phyloP scores from a whole-genome alignment of 2,888 invertebrate species.

The Malacosoma neustria region DNA sequence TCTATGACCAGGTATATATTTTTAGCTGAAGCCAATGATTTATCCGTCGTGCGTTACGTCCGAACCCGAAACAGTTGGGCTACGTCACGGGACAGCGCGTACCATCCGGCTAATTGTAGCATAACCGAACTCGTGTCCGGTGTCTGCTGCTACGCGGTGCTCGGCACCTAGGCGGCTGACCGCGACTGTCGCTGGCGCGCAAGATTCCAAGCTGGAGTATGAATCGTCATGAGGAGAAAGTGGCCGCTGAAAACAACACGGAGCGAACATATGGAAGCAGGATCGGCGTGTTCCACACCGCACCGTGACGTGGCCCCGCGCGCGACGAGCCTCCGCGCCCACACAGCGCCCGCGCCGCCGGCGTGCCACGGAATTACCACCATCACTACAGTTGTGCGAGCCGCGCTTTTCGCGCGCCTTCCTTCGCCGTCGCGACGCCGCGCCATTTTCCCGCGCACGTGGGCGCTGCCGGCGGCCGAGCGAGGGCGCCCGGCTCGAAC shows the following conservation, averaged over 20 bases:
- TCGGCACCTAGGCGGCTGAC: conserved; percentile 17
- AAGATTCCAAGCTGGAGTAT: conserved; percentile 50
- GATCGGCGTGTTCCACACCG: conserved; percentile 21
- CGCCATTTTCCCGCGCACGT: conserved; percentile 74
- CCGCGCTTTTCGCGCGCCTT: conserved; percentile 70
- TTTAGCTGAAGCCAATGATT: conserved; percentile 53
- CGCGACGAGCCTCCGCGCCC: conserved; percentile 63
- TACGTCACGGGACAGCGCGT: conserved; percentile 65
- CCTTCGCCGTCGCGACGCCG: conserved; percentile 64
- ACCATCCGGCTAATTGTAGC: conserved; percentile 62
- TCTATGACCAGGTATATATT: conserved; percentile 48
- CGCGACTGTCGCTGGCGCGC: conserved; percentile 23
- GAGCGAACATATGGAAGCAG: conserved; percentile 14
- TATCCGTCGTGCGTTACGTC: conserved; percentile 53
- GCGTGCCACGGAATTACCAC: conserved; percentile 35
- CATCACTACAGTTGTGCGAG: conserved; percentile 58
- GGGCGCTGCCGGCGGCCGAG: conserved; percentile 54
- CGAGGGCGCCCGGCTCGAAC: conserved; percentile 57
- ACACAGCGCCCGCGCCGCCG: conserved; percentile 41
- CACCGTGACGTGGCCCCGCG: conserved; percentile 26
- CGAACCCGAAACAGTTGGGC: conserved; percentile 41
- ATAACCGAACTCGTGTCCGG: conserved; percentile 61
- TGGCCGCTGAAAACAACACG: conserved; percentile 24
- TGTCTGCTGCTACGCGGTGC: conserved; percentile 35
- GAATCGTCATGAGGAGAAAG: conserved; percentile 47